Percentiles rank a stretch among this genome's conserved stretches.
Conservation (phyloP, 2,888 invertebrate species). For the Sphaerophoria taeniata region DNA sequence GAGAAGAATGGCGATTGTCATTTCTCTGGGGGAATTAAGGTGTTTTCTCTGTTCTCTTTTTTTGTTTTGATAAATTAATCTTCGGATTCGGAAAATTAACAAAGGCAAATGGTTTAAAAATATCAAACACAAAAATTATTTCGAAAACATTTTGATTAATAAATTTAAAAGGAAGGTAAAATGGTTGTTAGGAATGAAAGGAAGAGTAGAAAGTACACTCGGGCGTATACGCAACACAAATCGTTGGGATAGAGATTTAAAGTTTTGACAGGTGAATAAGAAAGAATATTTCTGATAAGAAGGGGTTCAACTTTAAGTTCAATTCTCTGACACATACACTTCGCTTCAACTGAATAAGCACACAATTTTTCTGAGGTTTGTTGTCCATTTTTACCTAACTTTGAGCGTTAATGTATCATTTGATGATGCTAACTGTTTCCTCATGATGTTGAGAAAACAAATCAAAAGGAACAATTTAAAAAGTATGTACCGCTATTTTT, state of each 20-base stretch:
- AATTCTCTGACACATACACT: too few relatives aligned
- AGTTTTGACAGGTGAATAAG: too few relatives aligned
- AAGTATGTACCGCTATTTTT: too few relatives aligned
- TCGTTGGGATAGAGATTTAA: not conserved
- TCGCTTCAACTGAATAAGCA: too few relatives aligned
- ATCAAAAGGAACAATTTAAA: too few relatives aligned
- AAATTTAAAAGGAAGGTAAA: not conserved
- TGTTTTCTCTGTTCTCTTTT: constrained; percentile 25
- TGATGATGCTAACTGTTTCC: too few relatives aligned
- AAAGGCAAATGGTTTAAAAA: constrained; percentile 26
- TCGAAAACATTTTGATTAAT: constrained; percentile 31
- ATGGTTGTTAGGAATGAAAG: not conserved
- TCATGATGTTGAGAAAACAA: too few relatives aligned
- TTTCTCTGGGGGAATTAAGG: constrained; percentile 33
- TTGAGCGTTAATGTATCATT: too few relatives aligned
- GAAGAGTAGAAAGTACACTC: not conserved
- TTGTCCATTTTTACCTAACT: too few relatives aligned
- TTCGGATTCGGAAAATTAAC: not conserved
- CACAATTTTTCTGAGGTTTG: too few relatives aligned
- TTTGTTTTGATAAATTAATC: constrained; percentile 14
- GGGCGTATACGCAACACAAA: not conserved
- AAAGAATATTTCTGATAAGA: too few relatives aligned
- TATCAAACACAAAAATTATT: constrained; percentile 25
- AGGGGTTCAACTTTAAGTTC: too few relatives aligned
- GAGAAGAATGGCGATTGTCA: constrained; percentile 47